Conservation (phyloP, 2,888 invertebrate species). For the Acronicta alni region DNA sequence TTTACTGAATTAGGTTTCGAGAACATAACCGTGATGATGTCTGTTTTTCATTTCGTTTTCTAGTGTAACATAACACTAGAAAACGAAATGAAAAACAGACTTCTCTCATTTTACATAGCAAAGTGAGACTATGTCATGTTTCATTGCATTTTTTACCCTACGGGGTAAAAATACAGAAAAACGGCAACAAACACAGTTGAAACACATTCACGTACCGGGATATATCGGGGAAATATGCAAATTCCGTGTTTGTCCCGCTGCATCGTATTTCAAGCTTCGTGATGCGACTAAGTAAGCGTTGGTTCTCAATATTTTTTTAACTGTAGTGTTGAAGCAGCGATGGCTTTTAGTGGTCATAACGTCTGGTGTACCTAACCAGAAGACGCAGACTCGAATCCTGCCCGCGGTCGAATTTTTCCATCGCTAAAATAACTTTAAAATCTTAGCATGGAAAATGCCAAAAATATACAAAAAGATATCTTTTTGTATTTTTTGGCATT, state of each 20-base stretch:
- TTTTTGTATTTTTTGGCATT: too few species aligned
- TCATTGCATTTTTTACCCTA: slow-evolving; percentile 20
- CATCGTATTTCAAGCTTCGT: slow-evolving; percentile 27
- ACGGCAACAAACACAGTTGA: not conserved
- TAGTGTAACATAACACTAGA: too few species aligned
- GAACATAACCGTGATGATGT: too few species aligned
- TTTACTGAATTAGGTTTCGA: too few species aligned
- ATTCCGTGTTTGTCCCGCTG: slow-evolving; percentile 26
- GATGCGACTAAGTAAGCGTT: slow-evolving; percentile 12
- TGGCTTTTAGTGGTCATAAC: too few species aligned
- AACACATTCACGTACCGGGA: slow-evolving; percentile 7
- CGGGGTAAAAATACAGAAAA: slow-evolving; percentile 1
- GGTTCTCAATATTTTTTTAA: not conserved
- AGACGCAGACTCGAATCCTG: too few species aligned
- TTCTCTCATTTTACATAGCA: not conserved
- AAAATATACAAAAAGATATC: too few species aligned
- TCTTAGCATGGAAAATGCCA: too few species aligned
- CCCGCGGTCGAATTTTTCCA: too few species aligned
- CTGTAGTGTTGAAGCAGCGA: too few species aligned
- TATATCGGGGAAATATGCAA: slow-evolving; percentile 30
- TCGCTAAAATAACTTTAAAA: too few species aligned
- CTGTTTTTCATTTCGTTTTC: not conserved
- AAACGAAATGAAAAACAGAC: not conserved
- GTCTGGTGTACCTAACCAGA: too few species aligned
- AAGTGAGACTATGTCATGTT: slow-evolving; percentile 2